A percentile compares a stretch with the other conserved stretches of the same genome.
Evolutionary conservation across 2,797 vertebrate species (phyloP).

Genomic region (Coregonus sp.): DNA sequence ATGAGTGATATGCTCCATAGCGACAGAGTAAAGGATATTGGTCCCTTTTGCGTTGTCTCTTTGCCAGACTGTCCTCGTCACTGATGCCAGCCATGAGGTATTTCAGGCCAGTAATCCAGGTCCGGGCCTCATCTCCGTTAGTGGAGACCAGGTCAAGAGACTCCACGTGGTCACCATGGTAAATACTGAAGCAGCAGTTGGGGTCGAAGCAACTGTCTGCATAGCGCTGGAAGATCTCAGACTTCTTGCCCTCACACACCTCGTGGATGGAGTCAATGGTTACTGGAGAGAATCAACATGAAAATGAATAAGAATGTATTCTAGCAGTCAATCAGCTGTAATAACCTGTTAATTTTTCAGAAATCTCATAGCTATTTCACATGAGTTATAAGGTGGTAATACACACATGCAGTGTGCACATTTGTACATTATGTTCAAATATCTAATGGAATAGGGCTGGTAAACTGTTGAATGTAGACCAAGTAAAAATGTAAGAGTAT

Average conservation of each 20-base stretch:
- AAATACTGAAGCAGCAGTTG: slow-evolving; percentile 97
- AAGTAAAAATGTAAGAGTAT: not conserved
- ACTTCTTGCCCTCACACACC: slow-evolving; percentile 92
- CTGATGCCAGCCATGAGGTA: slow-evolving; percentile 97
- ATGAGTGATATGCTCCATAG: not conserved
- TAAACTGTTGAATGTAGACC: not conserved
- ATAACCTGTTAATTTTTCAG: too few species aligned
- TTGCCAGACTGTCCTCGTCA: slow-evolving; percentile 94
- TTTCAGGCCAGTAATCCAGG: slow-evolving; percentile 94
- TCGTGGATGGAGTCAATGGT: slow-evolving; percentile 96
- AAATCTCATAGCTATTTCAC: too few species aligned
- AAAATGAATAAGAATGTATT: not conserved
- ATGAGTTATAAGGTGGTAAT: too few species aligned
- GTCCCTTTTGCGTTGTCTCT: slow-evolving; percentile 92
- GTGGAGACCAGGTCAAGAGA: slow-evolving; percentile 91
- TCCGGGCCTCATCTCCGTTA: slow-evolving; percentile 85
- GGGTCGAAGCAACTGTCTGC: slow-evolving; percentile 88
- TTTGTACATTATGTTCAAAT: not conserved
- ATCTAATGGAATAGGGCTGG: not conserved
- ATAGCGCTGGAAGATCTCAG: slow-evolving; percentile 92
- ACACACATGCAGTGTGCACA: too few species aligned
- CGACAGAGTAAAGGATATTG: slow-evolving; percentile 89
- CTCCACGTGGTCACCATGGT: slow-evolving; percentile 88
- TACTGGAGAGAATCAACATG: slow-evolving; percentile 70
- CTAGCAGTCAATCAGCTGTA: not conserved